Evolutionary conservation across 2,113 vertebrate species (phyloP).

Genomic region (Strigops habroptila): DNA sequence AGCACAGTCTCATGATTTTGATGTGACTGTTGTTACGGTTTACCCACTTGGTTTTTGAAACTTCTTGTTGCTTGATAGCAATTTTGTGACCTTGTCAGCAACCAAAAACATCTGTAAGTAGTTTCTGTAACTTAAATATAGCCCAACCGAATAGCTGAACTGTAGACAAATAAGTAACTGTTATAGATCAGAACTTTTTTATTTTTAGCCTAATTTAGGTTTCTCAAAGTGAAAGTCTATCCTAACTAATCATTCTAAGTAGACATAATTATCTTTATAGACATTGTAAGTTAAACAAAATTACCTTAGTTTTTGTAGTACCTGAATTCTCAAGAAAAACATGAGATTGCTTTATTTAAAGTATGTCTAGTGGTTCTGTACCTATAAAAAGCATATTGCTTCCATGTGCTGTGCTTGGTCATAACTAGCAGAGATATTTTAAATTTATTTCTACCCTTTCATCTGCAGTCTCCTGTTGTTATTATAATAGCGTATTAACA

Average conservation of each 20-base stretch:
- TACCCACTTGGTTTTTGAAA: background rate
- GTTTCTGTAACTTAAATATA: background rate
- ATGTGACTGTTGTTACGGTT: background rate
- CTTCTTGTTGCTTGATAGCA: background rate
- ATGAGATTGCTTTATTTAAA: background rate
- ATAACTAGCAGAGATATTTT: background rate
- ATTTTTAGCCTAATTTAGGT: background rate
- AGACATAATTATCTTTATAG: background rate
- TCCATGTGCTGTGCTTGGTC: background rate
- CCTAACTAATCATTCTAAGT: background rate
- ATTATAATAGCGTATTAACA: conserved; percentile 9
- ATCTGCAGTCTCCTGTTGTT: conserved; percentile 7
- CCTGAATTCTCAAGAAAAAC: background rate
- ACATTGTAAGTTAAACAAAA: background rate
- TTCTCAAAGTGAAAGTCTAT: background rate
- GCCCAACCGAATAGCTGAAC: background rate
- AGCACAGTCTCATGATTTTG: background rate
- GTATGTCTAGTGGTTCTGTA: background rate
- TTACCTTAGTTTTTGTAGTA: background rate
- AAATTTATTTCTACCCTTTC: conserved; percentile 7
- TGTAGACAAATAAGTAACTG: background rate
- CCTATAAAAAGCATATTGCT: background rate
- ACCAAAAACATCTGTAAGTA: background rate
- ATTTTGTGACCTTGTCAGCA: background rate
- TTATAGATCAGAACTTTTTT: background rate